Conservation (phyloP, 37 sponge, comb jelly and placozoan genomes). For the Spongia lamella region DNA sequence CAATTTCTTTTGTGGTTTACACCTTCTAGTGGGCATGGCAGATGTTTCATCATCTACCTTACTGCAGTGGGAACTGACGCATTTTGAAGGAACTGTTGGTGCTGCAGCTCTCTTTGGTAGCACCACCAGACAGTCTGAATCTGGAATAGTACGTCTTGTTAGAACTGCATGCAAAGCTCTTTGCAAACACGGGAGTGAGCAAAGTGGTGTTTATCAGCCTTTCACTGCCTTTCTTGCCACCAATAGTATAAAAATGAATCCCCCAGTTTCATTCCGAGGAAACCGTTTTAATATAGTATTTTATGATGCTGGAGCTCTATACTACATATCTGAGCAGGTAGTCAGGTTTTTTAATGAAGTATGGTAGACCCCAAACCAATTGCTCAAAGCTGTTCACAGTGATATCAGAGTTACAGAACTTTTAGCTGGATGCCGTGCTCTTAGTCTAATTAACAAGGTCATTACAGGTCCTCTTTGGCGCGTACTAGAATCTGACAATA, state of each 20-base stretch:
- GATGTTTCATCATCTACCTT: conserved; percentile 17
- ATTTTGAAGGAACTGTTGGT: conserved; percentile 19
- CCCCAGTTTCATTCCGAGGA: conserved; percentile 28
- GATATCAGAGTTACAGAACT: conserved; percentile 16
- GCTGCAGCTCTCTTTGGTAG: neutral
- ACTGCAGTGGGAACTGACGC: conserved; percentile 18
- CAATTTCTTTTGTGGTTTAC: conserved; percentile 48
- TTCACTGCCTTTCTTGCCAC: conserved; percentile 11
- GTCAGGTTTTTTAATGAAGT: conserved; percentile 18
- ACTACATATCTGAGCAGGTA: conserved; percentile 1
- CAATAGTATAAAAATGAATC: conserved; percentile 9
- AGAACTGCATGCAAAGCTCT: conserved; percentile 42
- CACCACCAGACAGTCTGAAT: conserved; percentile 10
- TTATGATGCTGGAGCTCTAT: conserved; percentile 41
- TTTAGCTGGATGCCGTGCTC: conserved; percentile 13
- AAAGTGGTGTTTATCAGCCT: conserved; percentile 31
- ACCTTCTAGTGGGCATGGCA: conserved; percentile 47
- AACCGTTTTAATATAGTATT: conserved; percentile 49
- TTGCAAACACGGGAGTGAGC: conserved; percentile 30
- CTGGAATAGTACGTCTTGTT: conserved; percentile 18
- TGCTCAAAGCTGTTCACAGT: conserved; percentile 20
- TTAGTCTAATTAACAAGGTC: conserved; percentile 29
- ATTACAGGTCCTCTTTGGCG: conserved; percentile 49
- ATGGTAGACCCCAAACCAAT: conserved; percentile 27
- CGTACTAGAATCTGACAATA: conserved; percentile 15